Evolutionary conservation across 2,888 invertebrate species (phyloP).

Genomic region (Dolichomitus sp.): DNA sequence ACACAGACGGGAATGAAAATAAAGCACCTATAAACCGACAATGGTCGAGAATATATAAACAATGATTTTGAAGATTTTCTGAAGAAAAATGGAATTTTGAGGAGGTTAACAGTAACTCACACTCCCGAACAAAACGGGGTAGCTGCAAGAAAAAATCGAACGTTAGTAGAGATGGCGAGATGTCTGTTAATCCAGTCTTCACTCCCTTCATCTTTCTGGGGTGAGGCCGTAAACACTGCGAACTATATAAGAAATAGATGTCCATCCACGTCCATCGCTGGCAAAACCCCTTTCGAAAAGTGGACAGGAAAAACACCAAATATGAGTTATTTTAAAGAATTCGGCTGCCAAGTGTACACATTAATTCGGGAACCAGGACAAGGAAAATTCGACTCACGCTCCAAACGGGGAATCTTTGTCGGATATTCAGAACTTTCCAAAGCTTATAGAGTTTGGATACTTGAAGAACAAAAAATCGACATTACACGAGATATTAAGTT

Average conservation of each 20-base stretch:
- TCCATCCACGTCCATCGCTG: not conserved
- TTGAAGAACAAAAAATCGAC: too few relatives aligned
- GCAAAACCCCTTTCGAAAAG: not conserved
- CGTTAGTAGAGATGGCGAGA: conserved; percentile 71
- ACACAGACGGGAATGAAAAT: conserved; percentile 62
- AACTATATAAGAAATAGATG: not conserved
- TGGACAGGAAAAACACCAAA: not conserved
- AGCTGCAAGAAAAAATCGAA: not conserved
- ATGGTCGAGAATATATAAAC: conserved; percentile 67
- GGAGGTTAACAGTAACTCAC: not conserved
- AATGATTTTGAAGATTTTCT: conserved; percentile 68
- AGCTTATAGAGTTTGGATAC: too few relatives aligned
- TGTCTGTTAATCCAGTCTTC: conserved; percentile 70
- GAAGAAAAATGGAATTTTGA: conserved; percentile 55
- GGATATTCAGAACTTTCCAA: too few relatives aligned
- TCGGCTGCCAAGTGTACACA: not conserved
- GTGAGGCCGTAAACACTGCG: not conserved
- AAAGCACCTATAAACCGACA: conserved; percentile 67
- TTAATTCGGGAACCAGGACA: not conserved
- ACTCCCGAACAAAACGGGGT: not conserved
- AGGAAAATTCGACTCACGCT: too few relatives aligned
- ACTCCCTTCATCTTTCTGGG: conserved; percentile 52
- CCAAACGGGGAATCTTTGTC: too few relatives aligned
- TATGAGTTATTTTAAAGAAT: not conserved
- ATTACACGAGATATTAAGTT: too few relatives aligned